Evolutionary conservation across 2,113 vertebrate genomes (phyloP).

Genomic region (Pyrgilauda ruficollis): DNA sequence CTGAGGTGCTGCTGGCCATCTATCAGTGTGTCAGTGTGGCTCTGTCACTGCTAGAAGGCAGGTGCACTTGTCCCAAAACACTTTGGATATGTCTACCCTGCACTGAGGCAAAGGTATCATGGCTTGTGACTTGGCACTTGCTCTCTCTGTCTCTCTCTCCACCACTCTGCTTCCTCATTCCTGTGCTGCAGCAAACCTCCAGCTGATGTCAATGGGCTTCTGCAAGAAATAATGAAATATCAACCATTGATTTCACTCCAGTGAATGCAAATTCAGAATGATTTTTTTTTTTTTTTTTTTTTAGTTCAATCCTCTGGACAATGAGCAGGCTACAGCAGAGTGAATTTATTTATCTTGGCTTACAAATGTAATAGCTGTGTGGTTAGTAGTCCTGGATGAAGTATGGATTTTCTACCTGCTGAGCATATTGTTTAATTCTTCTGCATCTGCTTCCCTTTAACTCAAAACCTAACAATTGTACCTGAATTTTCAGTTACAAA

Average conservation of each 20-base stretch:
- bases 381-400: neutral
- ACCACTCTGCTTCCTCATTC: neutral
- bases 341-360: neutral
- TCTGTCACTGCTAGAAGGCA: neutral
- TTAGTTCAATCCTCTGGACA: neutral
- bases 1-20: neutral
- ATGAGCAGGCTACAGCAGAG: neutral
- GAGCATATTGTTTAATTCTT: neutral
- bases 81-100: neutral
- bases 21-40: fast-evolving
- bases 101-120: neutral
- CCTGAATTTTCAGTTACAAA: neutral
- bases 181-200: neutral
- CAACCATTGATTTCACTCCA: neutral
- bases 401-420: neutral
- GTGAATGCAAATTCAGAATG: neutral
- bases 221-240: neutral
- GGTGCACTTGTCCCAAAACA: neutral
- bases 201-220: neutral
- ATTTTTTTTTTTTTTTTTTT: neutral
- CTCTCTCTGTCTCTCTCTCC: neutral
- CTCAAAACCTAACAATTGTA: neutral
- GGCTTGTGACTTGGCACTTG: neutral
- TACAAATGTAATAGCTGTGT: neutral
- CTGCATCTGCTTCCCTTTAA: neutral